These are phyloP conservation scores for Scaptomyza pallida DNA, from an alignment of 1,140 invertebrate genomes.

Conservation along the genomic window DNA sequence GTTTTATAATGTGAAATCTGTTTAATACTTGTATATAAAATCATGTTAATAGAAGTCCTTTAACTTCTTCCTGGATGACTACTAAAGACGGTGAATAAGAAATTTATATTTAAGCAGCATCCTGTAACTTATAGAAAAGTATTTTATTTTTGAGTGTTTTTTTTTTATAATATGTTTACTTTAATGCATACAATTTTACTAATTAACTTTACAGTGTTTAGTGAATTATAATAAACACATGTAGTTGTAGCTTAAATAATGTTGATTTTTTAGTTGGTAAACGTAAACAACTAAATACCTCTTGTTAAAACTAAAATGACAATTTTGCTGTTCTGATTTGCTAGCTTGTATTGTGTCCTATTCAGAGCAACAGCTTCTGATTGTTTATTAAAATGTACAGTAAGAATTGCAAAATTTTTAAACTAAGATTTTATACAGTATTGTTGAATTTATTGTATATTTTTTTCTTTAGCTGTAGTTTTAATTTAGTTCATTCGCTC, in stretches of 20 bases:
- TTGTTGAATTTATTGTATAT: conserved; percentile 43
- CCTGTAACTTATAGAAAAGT: conserved; percentile 28
- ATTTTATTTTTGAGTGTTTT: conserved; percentile 27
- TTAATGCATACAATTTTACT: conserved; percentile 73
- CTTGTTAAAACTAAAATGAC: conserved; percentile 69
- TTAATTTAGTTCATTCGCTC: no score
- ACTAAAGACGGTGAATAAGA: background rate
- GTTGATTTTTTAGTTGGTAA: conserved; percentile 26
- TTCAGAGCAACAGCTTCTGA: conserved; percentile 19
- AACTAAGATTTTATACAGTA: conserved; percentile 23
- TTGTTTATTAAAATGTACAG: conserved; percentile 30
- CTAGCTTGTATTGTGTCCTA: conserved; percentile 23
- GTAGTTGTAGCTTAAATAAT: conserved; percentile 44
- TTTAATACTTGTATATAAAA: no score
- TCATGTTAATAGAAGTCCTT: no score
- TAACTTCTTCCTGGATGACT: background rate
- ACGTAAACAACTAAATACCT: conserved; percentile 38
- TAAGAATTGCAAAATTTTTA: conserved; percentile 23
- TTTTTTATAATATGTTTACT: conserved; percentile 35
- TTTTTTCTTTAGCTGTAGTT: no score
- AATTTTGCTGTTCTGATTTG: conserved; percentile 72
- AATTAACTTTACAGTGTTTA: conserved; percentile 71
- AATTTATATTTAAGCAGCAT: background rate
- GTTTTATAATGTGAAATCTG: no score
- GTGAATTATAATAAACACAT: conserved; percentile 65